phyloP scores from a whole-genome alignment of 2,888 invertebrate species.

The Epirrita christyi region DNA sequence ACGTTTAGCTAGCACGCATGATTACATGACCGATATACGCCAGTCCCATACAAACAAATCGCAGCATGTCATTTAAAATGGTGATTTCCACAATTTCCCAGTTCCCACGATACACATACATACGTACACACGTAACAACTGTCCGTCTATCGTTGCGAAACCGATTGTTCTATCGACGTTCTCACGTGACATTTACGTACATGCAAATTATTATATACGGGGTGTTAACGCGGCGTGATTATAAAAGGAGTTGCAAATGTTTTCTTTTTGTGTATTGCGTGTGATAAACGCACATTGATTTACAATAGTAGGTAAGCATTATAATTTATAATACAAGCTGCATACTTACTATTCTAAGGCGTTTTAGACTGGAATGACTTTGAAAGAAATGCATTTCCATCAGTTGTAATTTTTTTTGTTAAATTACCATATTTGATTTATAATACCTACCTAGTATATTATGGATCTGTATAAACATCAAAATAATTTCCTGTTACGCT shows the following conservation, averaged over 20 bases:
- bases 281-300: slow-evolving; percentile 6
- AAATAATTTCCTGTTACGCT: too few relatives aligned
- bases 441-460: too few relatives aligned
- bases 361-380: neutral
- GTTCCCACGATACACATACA: slow-evolving; percentile 45
- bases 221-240: slow-evolving; percentile 30
- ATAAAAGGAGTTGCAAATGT: slow-evolving; percentile 36
- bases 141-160: slow-evolving; percentile 44
- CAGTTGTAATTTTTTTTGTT: too few relatives aligned
- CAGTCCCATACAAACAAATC: slow-evolving; percentile 38
- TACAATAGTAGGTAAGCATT: slow-evolving; percentile 1
- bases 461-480: too few relatives aligned
- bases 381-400: neutral
- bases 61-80: slow-evolving; percentile 43
- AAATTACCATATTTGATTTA: too few relatives aligned
- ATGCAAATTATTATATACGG: slow-evolving; percentile 40
- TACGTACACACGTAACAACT: slow-evolving; percentile 30
- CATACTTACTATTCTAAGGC: too few relatives aligned
- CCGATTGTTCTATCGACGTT: slow-evolving; percentile 43
- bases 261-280: slow-evolving; percentile 3
- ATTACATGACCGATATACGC: slow-evolving; percentile 37
- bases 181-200: slow-evolving; percentile 44
- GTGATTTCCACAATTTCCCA: slow-evolving; percentile 46
- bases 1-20: slow-evolving; percentile 33
- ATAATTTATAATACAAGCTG: slow-evolving; percentile 12